Base-by-base conservation (phyloP, 2,888 invertebrate species). In the Dicycla oo region DNA sequence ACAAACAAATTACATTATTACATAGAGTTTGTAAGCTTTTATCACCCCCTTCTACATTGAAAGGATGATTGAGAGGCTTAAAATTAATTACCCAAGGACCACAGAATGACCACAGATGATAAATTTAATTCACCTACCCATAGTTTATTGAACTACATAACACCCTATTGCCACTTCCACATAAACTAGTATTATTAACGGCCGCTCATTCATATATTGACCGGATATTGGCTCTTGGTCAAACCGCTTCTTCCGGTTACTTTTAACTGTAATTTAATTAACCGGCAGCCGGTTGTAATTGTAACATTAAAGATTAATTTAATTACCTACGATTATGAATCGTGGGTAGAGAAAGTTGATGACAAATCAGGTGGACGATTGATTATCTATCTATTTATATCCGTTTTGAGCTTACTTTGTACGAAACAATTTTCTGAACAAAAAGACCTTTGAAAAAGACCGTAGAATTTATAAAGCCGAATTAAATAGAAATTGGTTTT, bases 221-320 rank as follows among this genome's bases (percentile, higher is more conserved):
- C 43, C 85, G 87, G 87, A 87, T 81, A 86, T 83, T 67, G 68
- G 67, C 56, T 76, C 68, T 65, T 23, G 70, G 49, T 71, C 62
- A 69, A 76, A 81, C 84, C 76, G 57, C 70, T 75, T 78, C 83
- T 83, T 81, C 86, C 86, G 86, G 66, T 56, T 58, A 58, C 62
- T 73, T 34, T 74, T 84, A 82, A 78, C 75, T 69, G 72, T 80
- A 72, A 81, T 77, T 78, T 60, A 66, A 84, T 66, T 71, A 72
- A 53, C 49, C 72, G 51, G 51, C 60, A 54, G 58, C 68, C 71
- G 69, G 57, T 65, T 76, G 56, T 66, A 66, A 63, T 82, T 70
- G 73, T 64, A 80, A 69, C 71, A 69, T 73, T 67, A 60, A 40
- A 54, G 11, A 71, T 75, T 73, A 64, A 79, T 71, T 68, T 70